These are phyloP conservation scores for Himalopsyche phryganea DNA, from an alignment of 1,140 invertebrate species.

Conservation along the genomic window DNA sequence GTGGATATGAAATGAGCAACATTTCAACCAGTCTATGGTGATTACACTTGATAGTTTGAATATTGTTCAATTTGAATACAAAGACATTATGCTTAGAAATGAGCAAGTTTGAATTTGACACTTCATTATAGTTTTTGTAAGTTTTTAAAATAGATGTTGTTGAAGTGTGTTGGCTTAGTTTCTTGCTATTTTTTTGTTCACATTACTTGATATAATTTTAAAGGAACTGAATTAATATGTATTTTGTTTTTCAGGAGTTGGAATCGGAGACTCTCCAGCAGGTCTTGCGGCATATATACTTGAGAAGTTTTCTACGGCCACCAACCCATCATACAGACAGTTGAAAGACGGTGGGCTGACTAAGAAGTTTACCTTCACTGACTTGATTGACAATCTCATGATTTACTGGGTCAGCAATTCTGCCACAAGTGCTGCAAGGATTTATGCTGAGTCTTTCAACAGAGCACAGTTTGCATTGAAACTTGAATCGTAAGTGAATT, in stretches of 20 bases:
- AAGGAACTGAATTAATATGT: no score
- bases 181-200: no score
- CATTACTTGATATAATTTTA: no score
- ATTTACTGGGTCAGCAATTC: conserved; percentile 78
- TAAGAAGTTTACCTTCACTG: conserved; percentile 61
- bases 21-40: no score
- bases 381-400: conserved; percentile 85
- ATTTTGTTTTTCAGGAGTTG: conserved; percentile 51
- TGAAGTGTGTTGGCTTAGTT: no score
- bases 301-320: conserved; percentile 78
- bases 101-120: no score
- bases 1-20: no score
- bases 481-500: conserved; percentile 47
- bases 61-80: no score
- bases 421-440: conserved; percentile 70
- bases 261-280: conserved; percentile 60
- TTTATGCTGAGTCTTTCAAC: conserved; percentile 55
- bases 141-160: no score
- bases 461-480: conserved; percentile 38
- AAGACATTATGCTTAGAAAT: no score
- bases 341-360: conserved; percentile 70
- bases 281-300: conserved; percentile 76
- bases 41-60: no score
- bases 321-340: conserved; percentile 54
- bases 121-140: no score